Evolutionary conservation across 2,113 vertebrate genomes (phyloP), one percentile per base, ranked within the genome.

Genomic region (Phalacrocorax brasilianus): DNA sequence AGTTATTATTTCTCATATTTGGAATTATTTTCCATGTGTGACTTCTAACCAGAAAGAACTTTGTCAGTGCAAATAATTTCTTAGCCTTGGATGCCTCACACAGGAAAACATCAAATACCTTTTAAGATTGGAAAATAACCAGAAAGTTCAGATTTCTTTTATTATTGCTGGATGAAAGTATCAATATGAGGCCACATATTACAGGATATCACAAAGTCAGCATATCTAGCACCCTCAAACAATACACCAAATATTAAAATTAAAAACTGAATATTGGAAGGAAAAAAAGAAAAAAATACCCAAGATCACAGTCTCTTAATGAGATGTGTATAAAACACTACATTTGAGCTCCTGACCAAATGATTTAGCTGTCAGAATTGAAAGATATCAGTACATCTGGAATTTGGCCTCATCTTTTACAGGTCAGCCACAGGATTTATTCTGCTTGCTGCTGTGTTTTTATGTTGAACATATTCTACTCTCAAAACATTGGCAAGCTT

Each of bases 371-470:
- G 53, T 82, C 77, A 91, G 28, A 87, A 50, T 8, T 33, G 44
- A 87, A 81, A 86, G 49, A 14, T 59, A 63, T 27, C 81, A 68
- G 32, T 24, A 27, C 23, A 30, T 67, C 13, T 85, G 70, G 35
- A 94, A 82, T 78, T 55, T 75, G 47, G 32, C 59, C 65, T 91
- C 70, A 71, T 91, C 44, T 88, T 95, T 95, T 73, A 58, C 40
- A 94, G 90, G 85, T 93, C 81, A 93, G 5, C 14, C 61, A 21
- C 44, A 87, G 82, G 40, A 65, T 85, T 94, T 94, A 49, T 91
- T 89, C 61, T 38, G 6, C 74, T 91, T 0, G 0, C 53, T 75
- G 35, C 35, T 50, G 22, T 67, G n/a, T 88, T 94, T 35, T 38
- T 45, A 11, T 55, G 35, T 94, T 88, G 78, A 76, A 52, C 40